A percentile compares a stretch with the other conserved stretches of the same genome.
phyloP scores from a whole-genome alignment of 2,113 vertebrate genomes.

The human region DNA sequence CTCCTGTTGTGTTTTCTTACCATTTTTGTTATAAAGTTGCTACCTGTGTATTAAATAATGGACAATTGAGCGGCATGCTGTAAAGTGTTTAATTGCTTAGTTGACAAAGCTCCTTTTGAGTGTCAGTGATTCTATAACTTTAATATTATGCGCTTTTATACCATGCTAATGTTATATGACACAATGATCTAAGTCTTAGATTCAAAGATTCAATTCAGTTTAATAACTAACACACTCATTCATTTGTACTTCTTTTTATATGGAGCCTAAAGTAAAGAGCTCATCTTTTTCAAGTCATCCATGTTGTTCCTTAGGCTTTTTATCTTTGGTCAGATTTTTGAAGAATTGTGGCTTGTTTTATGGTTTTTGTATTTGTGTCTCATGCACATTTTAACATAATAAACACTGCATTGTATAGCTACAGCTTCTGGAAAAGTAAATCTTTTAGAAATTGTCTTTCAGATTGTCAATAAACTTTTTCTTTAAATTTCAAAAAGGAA shows the following conservation, averaged over 20 bases:
- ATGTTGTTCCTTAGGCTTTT: conserved; percentile 45
- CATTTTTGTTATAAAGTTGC: no score
- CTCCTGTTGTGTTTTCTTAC: no score
- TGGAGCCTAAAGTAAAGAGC: no score
- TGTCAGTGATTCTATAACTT: conserved; percentile 41
- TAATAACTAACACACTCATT: no score
- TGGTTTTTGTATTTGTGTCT: not conserved
- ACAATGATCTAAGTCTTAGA: not conserved
- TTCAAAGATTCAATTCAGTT: not conserved
- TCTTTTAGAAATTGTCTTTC: no score
- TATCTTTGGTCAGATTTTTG: conserved; percentile 64
- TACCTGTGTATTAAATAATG: no score
- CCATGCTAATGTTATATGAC: not conserved
- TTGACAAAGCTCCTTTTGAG: not conserved
- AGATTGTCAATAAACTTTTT: no score
- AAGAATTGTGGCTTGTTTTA: conserved; percentile 70
- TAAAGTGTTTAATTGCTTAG: not conserved
- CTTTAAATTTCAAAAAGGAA: no score
- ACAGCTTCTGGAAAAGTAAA: no score
- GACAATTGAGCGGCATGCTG: not conserved
- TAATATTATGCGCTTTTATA: not conserved
- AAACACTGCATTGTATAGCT: no score
- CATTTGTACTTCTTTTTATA: no score
- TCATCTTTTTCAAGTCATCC: not conserved
- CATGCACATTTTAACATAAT: no score